Base-by-base conservation (phyloP, 2,113 vertebrate genomes). In the Ptilorrhoa leucosticta region DNA sequence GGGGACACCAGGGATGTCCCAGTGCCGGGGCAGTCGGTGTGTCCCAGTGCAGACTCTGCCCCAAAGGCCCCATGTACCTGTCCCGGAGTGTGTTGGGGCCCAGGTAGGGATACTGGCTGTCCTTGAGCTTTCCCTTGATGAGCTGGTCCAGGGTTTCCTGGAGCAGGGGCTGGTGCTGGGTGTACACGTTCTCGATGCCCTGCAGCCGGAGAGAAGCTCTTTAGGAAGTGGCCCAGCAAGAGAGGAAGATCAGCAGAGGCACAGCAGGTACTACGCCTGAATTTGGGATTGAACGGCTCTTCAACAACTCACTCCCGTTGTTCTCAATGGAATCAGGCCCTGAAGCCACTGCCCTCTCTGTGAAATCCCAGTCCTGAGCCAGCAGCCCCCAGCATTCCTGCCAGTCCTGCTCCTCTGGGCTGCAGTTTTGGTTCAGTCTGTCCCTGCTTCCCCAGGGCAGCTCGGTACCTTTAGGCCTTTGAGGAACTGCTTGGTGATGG, bases 401-500 rank as follows among this genome's bases (percentile, higher is more conserved):
- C 33, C 68, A 65, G 65, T 37, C 73, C 40, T 28, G n/a, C 77
- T 16, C 23, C 86, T 66, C 60, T 4, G 9, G 28, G 39, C 72
- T 39, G 13, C 20, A 8, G 12, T 7, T 66, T 18, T 26, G 57
- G 17, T 12, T 8, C 5, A 50, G 82, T 7, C 30, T 39, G 17
- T 33, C 42, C 7, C 27, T 4, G 0, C 12, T 56, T 69, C 39
- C 6, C 51, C 6, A 4, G 0, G 18, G 56, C 39, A 66, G 30
- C 47, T 44, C 13, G 20, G 1, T 97, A 99, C 99, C 98, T 99
- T 99, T 42, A 99, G 94, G 44, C 99, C 99, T 97, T 99, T 99
- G 94, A 99, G 99, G 94, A 99, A 99, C 97, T 99, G 99, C 35
- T 99, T 99, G 84, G 99, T 99, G 95, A 99, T 99, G 89, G 99